A percentile compares a stretch with the other conserved stretches of the same genome.
phyloP scores from a whole-genome alignment of 2,797 vertebrate species.

The Peromyscus nudipes region DNA sequence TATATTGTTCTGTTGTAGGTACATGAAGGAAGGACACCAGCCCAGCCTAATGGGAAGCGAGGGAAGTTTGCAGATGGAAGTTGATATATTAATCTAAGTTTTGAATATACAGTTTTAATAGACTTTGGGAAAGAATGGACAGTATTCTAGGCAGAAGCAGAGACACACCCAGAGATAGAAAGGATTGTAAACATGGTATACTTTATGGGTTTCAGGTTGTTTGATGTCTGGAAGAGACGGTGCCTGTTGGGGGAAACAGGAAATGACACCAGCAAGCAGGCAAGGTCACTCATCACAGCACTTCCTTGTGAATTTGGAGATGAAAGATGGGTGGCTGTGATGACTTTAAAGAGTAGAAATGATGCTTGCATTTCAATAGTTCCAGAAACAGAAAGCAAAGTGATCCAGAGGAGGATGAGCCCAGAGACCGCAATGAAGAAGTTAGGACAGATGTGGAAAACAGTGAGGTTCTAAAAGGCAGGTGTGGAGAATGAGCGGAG shows the following conservation, averaged over 20 bases:
- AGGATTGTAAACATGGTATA: neutral
- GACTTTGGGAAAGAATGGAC: slow-evolving; percentile 27
- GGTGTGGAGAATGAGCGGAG: neutral
- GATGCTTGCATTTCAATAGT: slow-evolving; percentile 43
- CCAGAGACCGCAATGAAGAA: neutral
- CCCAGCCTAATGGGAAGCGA: neutral
- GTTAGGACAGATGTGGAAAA: neutral
- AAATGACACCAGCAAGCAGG: neutral
- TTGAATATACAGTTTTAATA: slow-evolving; percentile 25
- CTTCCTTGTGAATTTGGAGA: slow-evolving; percentile 16
- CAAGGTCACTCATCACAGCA: neutral
- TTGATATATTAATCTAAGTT: slow-evolving; percentile 15
- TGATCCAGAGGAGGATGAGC: slow-evolving; percentile 27
- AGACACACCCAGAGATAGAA: slow-evolving; percentile 7
- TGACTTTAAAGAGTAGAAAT: slow-evolving; percentile 44
- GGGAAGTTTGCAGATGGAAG: neutral
- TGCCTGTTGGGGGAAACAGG: neutral
- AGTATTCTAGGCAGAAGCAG: slow-evolving; percentile 6
- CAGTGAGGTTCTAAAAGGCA: neutral
- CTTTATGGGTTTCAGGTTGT: slow-evolving; percentile 9
- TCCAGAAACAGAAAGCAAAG: neutral
- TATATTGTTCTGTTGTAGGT: neutral
- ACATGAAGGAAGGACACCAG: neutral
- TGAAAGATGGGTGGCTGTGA: neutral
- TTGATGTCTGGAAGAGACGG: slow-evolving; percentile 18